phyloP scores from a whole-genome alignment of 2,888 invertebrate genomes.

The Cantharis nigra region DNA sequence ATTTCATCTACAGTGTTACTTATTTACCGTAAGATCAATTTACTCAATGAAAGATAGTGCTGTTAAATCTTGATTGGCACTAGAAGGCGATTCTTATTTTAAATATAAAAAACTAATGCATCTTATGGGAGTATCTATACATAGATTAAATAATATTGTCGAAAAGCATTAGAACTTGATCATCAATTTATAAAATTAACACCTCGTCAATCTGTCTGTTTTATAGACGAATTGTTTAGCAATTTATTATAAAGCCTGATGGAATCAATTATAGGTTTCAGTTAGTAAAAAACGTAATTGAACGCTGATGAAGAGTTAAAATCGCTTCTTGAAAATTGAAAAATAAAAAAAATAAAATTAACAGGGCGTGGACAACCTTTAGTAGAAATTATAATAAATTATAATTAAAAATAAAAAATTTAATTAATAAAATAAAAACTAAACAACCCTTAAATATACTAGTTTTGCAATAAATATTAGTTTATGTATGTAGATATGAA shows the following conservation, averaged over 20 bases:
- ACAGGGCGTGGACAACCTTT: no score
- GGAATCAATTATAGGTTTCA: conserved; percentile 11
- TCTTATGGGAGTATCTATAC: background rate
- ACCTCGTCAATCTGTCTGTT: conserved; percentile 11
- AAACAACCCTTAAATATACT: background rate
- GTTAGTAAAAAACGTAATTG: conserved; percentile 6
- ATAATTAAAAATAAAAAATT: no score
- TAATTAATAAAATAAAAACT: background rate
- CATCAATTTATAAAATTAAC: conserved; percentile 9
- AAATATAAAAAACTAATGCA: background rate
- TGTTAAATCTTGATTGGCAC: conserved; percentile 19
- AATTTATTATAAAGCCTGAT: conserved; percentile 2
- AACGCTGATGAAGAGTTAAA: background rate
- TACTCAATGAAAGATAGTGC: conserved; percentile 3
- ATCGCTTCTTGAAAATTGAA: background rate
- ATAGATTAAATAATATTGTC: background rate
- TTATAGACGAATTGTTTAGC: conserved; percentile 3
- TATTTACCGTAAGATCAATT: conserved; percentile 11
- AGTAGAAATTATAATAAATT: no score
- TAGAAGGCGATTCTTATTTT: conserved; percentile 49
- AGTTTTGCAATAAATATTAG: background rate
- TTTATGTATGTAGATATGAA: no score
- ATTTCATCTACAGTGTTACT: conserved; percentile 3
- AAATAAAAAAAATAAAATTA: background rate
- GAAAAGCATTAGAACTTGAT: background rate